Base-by-base conservation (phyloP, 2,113 vertebrate genomes). In the Rhizomys pruinosus region DNA sequence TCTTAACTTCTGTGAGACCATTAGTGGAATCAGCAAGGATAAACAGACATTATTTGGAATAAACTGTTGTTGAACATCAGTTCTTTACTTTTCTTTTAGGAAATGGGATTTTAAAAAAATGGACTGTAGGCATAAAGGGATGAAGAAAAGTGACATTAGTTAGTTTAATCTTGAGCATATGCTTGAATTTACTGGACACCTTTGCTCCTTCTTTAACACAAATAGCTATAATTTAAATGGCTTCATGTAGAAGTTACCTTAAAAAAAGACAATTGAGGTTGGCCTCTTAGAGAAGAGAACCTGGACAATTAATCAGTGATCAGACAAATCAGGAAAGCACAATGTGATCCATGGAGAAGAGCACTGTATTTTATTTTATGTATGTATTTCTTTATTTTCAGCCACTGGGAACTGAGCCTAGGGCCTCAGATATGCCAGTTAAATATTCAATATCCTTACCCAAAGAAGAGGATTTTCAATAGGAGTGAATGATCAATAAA, bases 201-300 rank as follows among this genome's bases (percentile, higher is more conserved):
- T 25, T 59, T 16, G 19, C 80, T 52, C 19, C 80, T 91, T 29
- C 20, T 81, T 44, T 59, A 77, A 74, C 16, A 17, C 80, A 20
- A 78, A 15, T 27, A 63, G 27, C 81, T 32, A 92, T 7, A 78
- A 47, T 81, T 94, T 84, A 77, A 87, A 77, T 7, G 37, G 63
- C 47, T 81, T 92, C 64, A 63, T 37, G 23, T 77, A 90, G 55
- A 94, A 79, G 90, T 64, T 69, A 79, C 0, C 92, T 27, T 91
- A 92, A 71, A 34, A 71, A 27, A 52, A 91, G 1, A 61, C 25
- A 12, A 23, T 23, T 93, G 29, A 69, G 19, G 52, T 39, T 34
- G 87, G 42, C 73, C n/a, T 95, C 55, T 37, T 42, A 29, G 9
- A 25, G 34, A 69, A 86, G 37, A 85, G n/a, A 92, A 66, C 63